Percentiles rank a stretch among this genome's conserved stretches.
Evolutionary conservation across 92 coral and sea anemone genomes (phyloP).

Genomic region (Heteractis magnifica): DNA sequence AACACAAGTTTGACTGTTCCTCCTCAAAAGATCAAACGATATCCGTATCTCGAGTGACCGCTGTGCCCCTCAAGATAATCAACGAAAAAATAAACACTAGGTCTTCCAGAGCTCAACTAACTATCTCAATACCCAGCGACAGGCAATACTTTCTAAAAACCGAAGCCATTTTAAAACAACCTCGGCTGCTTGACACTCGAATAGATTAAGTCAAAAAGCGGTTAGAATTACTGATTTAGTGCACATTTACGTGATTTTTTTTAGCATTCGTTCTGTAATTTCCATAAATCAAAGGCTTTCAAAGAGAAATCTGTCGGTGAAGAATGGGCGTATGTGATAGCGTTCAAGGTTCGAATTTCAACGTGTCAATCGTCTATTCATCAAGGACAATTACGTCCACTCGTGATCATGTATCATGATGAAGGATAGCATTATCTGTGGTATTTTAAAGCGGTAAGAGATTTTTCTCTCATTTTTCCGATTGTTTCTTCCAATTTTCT

Average conservation of each 20-base stretch:
- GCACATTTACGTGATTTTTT: neutral
- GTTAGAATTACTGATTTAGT: neutral
- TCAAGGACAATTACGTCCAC: too few relatives aligned
- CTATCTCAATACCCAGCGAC: neutral
- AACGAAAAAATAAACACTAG: neutral
- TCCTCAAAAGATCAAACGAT: conserved; percentile 6
- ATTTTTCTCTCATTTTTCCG: neutral
- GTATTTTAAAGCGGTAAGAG: neutral
- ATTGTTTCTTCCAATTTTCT: neutral
- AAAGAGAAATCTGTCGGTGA: neutral
- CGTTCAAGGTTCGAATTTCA: conserved; percentile 21
- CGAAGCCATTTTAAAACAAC: neutral
- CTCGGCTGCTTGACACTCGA: neutral
- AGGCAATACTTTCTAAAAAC: neutral
- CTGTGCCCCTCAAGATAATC: conserved; percentile 6
- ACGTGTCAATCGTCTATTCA: conserved; percentile 22
- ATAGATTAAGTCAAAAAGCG: neutral
- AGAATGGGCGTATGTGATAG: conserved; percentile 20
- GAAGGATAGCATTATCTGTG: neutral
- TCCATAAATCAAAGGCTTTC: neutral
- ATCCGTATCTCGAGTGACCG: conserved; percentile 1
- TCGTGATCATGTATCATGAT: neutral
- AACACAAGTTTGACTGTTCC: neutral
- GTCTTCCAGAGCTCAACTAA: neutral
- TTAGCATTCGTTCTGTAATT: neutral